Evolutionary conservation across 2,113 vertebrate genomes (phyloP), one percentile per base, ranked within the genome.

Genomic region (Numida meleagris): DNA sequence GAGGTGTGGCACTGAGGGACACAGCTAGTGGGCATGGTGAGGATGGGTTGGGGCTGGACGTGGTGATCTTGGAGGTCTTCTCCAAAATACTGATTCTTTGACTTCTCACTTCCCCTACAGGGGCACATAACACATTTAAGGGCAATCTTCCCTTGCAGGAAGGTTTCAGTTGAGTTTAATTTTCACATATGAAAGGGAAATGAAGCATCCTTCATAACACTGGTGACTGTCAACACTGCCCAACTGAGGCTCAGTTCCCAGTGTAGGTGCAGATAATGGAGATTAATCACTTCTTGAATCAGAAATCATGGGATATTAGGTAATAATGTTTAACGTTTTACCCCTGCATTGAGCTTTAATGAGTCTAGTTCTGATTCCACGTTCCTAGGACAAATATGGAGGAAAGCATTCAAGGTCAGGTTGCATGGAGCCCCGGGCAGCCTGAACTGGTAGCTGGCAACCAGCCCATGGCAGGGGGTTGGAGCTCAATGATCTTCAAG

Each of bases 241-340:
- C 71, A 71, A 5, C 14, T 10, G 50, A 21, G 1, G 2, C 31
- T 17, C 29, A 77, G 42, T 15, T 51, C 71, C 31, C 36, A 38
- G 14, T 0, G 10, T 4, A 40, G 53, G 15, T 10, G 6, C 1
- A 43, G 46, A 42, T 10, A 59, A 71, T 34, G 66, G 27, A 48
- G 40, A 43, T 14, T 12, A 9, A 48, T 6, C 65, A 51, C 31
- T 8, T 59, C 33, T 24, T 38, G 11, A 67, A 21, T 59, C 62
- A 72, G 27, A 86, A 90, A 82, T 25, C 0, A 1, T 50, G 27
- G 24, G 29, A 4, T 24, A 33, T 10, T 1, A 3, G 5, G 61
- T 31, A 46, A 4, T 10, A 62, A 51, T 0, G 0, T 10, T 43
- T 20, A 29, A 59, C 4, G 14, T 63, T 21, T 25, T 10, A 67